Evolutionary conservation across 1,140 invertebrate species (phyloP).

Genomic region (Hyposmocoma kahamanoa): DNA sequence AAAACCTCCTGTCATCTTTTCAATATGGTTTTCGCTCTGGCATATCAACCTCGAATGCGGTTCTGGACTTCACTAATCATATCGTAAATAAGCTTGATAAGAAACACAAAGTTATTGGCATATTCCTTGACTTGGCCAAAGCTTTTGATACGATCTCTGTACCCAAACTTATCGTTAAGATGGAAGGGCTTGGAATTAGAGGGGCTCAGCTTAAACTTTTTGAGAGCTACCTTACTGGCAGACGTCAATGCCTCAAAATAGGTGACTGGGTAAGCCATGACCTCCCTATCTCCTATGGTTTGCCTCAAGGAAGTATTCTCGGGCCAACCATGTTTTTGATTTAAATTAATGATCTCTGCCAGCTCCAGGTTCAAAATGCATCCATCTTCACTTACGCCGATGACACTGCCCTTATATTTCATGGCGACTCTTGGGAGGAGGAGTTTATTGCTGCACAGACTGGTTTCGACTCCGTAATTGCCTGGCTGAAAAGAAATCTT

Average conservation of each 20-base stretch:
- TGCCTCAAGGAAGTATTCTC: slow-evolving; percentile 5
- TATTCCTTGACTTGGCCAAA: slow-evolving; percentile 12
- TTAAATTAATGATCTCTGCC: slow-evolving; percentile 9
- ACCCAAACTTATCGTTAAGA: neutral
- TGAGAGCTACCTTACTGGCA: neutral
- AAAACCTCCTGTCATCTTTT: slow-evolving; percentile 1
- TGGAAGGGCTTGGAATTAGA: slow-evolving; percentile 1
- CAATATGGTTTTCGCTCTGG: slow-evolving; percentile 7
- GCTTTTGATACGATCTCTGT: slow-evolving; percentile 10
- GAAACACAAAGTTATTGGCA: neutral
- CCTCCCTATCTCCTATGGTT: neutral
- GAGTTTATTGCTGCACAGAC: neutral
- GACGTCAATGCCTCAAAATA: neutral
- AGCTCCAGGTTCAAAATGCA: neutral
- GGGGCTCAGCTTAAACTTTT: neutral
- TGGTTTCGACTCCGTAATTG: neutral
- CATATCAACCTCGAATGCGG: slow-evolving; percentile 6
- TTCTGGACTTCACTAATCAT: neutral
- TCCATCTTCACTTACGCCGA: slow-evolving; percentile 3
- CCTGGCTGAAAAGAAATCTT: slow-evolving; percentile 1
- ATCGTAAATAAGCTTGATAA: slow-evolving; percentile 6
- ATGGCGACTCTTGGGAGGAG: neutral
- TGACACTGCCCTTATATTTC: slow-evolving; percentile 7
- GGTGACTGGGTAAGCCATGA: neutral
- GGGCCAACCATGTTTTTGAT: slow-evolving; percentile 5